Evolutionary conservation across 2,113 vertebrate species (phyloP), one percentile per base, ranked within the genome.

Genomic region (Meriones unguiculatus): DNA sequence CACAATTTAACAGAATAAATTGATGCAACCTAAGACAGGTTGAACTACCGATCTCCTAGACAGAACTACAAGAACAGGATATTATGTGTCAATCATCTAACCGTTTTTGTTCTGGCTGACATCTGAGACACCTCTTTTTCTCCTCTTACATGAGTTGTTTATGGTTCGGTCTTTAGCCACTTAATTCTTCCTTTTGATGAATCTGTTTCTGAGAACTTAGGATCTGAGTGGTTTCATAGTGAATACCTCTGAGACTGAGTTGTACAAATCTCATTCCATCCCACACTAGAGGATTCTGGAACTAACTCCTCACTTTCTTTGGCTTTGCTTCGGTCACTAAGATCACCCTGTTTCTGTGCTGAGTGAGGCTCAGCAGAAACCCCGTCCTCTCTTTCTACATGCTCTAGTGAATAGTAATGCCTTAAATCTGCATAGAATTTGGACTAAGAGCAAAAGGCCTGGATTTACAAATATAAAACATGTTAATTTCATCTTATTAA

Each of bases 171-270:
- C n/a, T 80, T 90, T 41, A 46, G 46, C 76, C 54, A 65, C 87
- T 94, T 67, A 54, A 80, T 90, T 87, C 84, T 35, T 62, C 78
- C 65, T 38, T 75, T 87, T 65, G 38, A 90, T 57, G 52, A 22
- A 35, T 75, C 72, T 15, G 2, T 75, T 73, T 92, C 41, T 90
- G 90, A 90, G n/a, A 95, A 7, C 22, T 30, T 14, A 57, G 46
- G 18, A 10, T 14, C 24, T 1, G 7, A 12, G 7, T 13, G 67
- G 90, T 92, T 77, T 69, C 52, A 65, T 22, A 78, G 75, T 38
- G 35, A 24, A n/a, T 64, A 67, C 2, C 38, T 70, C 67, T 52
- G 38, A 38, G 35, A 35, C 2, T 7, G 32, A 10, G 14, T 38
- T 76, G 8, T 3, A 0, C 46, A 88, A 59, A 75, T 8, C 54